Conservation (phyloP, 2,888 invertebrate species). For the Thereva unica region DNA sequence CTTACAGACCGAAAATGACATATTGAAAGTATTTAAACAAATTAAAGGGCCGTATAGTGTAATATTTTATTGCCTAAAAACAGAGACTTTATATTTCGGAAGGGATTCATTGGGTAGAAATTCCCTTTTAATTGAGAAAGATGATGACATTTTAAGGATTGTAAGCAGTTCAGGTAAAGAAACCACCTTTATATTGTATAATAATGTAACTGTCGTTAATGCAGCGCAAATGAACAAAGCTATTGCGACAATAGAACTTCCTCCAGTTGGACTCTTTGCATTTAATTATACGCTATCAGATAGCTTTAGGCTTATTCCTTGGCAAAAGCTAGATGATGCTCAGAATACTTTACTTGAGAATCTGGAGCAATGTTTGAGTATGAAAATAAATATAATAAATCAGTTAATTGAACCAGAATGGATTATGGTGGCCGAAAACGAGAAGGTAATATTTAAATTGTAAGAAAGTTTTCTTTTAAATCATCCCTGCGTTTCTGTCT, state of each 20-base stretch:
- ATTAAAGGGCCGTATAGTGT: constrained; percentile 85
- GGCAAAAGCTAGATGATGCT: constrained; percentile 42
- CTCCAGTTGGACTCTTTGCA: constrained; percentile 66
- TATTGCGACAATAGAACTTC: constrained; percentile 63
- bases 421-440: constrained; percentile 23
- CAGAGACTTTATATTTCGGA: constrained; percentile 73
- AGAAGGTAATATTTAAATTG: neutral
- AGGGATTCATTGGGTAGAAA: constrained; percentile 85
- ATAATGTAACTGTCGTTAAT: neutral
- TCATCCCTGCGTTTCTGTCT: constrained; percentile 40
- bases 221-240: constrained; percentile 43
- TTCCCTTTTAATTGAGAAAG: constrained; percentile 71
- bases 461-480: neutral
- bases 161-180: constrained; percentile 62
- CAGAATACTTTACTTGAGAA: constrained; percentile 1
- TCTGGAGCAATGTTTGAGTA: constrained; percentile 39
- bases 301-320: constrained; percentile 55
- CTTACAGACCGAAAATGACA: constrained; percentile 46
- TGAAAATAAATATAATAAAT: constrained; percentile 35
- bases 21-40: constrained; percentile 59
- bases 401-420: constrained; percentile 43
- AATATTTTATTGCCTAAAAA: constrained; percentile 70
- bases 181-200: neutral
- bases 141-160: constrained; percentile 53
- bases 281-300: constrained; percentile 34